Evolutionary conservation across 2,888 invertebrate species (phyloP).

Genomic region (Caenorhabditis sp.): DNA sequence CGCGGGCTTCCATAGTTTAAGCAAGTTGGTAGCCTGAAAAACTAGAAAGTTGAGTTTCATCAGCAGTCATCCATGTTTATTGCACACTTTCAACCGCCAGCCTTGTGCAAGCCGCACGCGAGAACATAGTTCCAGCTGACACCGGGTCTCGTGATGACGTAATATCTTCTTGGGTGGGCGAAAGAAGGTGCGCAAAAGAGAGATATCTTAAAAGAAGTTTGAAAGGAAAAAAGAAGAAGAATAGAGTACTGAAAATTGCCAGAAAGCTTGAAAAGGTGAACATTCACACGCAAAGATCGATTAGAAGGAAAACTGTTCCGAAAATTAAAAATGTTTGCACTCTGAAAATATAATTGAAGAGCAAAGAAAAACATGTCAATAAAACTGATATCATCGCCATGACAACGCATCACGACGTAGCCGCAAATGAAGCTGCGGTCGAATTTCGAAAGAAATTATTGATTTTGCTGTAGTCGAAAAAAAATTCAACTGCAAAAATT

Average conservation of each 20-base stretch:
- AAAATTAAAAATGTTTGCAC: too few species aligned
- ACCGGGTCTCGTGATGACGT: slow-evolving; percentile 22
- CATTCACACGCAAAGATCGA: neutral
- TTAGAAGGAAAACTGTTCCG: too few species aligned
- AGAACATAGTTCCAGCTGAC: slow-evolving; percentile 24
- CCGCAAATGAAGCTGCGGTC: too few species aligned
- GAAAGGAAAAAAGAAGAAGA: slow-evolving; percentile 4
- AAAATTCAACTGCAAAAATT: neutral
- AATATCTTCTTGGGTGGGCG: slow-evolving; percentile 4
- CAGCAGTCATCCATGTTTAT: neutral
- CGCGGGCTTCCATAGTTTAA: slow-evolving; percentile 10
- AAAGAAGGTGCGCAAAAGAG: slow-evolving; percentile 47
- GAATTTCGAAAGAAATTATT: too few species aligned
- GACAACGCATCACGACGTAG: too few species aligned
- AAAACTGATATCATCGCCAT: too few species aligned
- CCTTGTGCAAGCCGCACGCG: slow-evolving; percentile 8
- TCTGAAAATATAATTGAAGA: too few species aligned
- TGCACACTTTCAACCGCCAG: slow-evolving; percentile 53
- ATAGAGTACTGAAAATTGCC: neutral
- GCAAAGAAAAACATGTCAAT: too few species aligned
- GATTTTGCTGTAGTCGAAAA: too few species aligned
- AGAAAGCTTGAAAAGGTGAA: neutral
- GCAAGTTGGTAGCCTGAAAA: slow-evolving; percentile 15
- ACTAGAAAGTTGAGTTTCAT: slow-evolving; percentile 6
- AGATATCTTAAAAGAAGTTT: slow-evolving; percentile 49